Evolutionary conservation across 2,113 vertebrate species (phyloP).

Genomic region (Macrotus californicus): DNA sequence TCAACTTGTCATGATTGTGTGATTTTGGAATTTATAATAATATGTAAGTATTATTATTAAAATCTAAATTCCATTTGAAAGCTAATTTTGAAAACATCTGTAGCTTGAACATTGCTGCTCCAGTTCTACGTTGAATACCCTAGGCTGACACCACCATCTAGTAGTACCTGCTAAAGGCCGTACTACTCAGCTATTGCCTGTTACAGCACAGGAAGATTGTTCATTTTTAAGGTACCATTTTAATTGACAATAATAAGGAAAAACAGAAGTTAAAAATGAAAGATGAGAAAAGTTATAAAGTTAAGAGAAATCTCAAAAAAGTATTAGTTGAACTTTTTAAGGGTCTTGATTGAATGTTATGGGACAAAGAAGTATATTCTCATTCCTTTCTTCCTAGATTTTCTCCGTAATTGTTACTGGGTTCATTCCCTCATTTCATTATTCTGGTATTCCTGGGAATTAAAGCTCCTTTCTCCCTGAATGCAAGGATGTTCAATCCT

Average conservation of each 20-base stretch:
- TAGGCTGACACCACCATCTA: not conserved
- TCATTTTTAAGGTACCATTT: slow-evolving; percentile 25
- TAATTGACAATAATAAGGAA: not conserved
- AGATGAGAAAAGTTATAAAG: not conserved
- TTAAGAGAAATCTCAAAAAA: not conserved
- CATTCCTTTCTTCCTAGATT: not conserved
- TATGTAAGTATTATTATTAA: not conserved
- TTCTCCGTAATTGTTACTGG: not conserved
- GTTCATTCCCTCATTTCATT: not conserved
- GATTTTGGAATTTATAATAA: not conserved
- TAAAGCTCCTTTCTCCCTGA: not conserved
- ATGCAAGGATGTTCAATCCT: not conserved
- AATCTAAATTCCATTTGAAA: not conserved
- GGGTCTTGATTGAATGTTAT: not conserved
- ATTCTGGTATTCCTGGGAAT: not conserved
- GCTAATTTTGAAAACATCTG: not conserved
- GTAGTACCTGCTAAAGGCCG: not conserved
- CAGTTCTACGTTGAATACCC: not conserved
- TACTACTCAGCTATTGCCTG: not conserved
- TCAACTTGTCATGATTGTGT: not conserved
- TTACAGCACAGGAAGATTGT: not conserved
- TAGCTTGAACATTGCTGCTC: not conserved
- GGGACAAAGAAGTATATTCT: not conserved
- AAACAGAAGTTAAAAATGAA: slow-evolving; percentile 5
- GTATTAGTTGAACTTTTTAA: not conserved